Evolutionary conservation across 1,140 invertebrate species (phyloP).

Genomic region (Trichonephila inaurata): DNA sequence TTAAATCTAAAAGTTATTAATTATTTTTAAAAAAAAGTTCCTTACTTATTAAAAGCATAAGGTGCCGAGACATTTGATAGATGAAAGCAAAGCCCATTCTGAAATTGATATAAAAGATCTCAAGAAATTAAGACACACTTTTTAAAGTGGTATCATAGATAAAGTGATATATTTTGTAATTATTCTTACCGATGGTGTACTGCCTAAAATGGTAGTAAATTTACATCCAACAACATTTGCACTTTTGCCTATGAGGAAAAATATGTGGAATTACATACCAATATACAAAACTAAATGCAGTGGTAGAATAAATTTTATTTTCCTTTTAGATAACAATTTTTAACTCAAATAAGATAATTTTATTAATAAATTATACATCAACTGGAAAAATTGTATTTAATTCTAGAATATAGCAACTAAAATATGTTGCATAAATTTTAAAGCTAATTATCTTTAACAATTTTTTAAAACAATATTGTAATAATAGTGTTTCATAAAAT

Average conservation of each 20-base stretch:
- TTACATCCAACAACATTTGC: background rate
- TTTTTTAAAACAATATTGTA: too few species aligned
- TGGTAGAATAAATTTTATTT: too few species aligned
- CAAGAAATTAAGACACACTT: background rate
- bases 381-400: too few species aligned
- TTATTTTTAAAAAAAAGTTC: too few species aligned
- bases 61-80: background rate
- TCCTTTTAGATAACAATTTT: too few species aligned
- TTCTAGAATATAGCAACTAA: too few species aligned
- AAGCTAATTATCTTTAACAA: too few species aligned
- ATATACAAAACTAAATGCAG: too few species aligned
- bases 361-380: too few species aligned
- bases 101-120: background rate
- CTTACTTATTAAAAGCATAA: background rate
- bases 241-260: slow-evolving; percentile 13
- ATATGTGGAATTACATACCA: background rate
- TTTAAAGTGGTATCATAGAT: background rate
- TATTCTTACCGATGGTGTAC: background rate
- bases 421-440: too few species aligned
- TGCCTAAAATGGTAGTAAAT: slow-evolving; percentile 14
- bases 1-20: background rate
- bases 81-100: background rate
- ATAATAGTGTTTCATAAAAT: background rate
- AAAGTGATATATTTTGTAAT: background rate
- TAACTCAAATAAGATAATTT: too few species aligned